phyloP scores from a whole-genome alignment of 2,797 vertebrate species.

The Chromis chromis region DNA sequence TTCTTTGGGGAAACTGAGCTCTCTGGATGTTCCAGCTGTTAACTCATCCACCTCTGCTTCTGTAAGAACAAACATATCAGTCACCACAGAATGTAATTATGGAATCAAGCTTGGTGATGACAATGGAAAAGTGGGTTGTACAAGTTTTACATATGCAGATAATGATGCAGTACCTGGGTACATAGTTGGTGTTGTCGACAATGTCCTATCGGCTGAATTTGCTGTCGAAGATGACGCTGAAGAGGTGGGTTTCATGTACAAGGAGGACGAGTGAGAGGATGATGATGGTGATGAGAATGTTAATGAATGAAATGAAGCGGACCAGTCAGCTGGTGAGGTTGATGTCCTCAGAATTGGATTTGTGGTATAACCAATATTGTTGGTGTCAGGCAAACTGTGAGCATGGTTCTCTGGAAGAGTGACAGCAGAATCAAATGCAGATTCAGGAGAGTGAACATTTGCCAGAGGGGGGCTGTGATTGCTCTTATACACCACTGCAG shows the following conservation, averaged over 20 bases:
- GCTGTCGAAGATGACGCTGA: constrained; percentile 7
- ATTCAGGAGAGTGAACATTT: constrained; percentile 30
- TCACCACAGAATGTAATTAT: constrained; percentile 55
- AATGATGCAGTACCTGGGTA: constrained; percentile 19
- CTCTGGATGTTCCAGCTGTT: constrained; percentile 83
- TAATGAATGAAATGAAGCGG: constrained; percentile 13
- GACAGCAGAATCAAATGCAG: constrained; percentile 33
- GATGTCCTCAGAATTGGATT: constrained; percentile 19
- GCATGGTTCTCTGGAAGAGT: constrained; percentile 29
- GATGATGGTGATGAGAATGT: constrained; percentile 3
- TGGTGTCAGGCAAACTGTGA: constrained; percentile 16
- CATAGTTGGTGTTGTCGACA: constrained; percentile 20
- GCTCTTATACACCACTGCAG: constrained; percentile 14
- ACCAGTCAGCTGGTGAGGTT: constrained; percentile 15
- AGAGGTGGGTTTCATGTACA: constrained; percentile 8
- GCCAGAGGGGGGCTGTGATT: constrained; percentile 9
- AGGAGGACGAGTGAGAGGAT: constrained; percentile 26
- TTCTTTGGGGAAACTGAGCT: constrained; percentile 77
- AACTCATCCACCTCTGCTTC: constrained; percentile 84
- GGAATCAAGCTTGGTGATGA: constrained; percentile 33
- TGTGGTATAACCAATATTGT: background rate
- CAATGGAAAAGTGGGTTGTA: constrained; percentile 38
- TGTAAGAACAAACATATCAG: constrained; percentile 88
- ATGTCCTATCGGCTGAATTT: background rate
- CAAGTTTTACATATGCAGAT: constrained; percentile 18